Percentiles rank a stretch among this genome's conserved stretches.
Evolutionary conservation across 2,797 vertebrate species (phyloP).

Genomic region (Sebastiscus albofasciatus): DNA sequence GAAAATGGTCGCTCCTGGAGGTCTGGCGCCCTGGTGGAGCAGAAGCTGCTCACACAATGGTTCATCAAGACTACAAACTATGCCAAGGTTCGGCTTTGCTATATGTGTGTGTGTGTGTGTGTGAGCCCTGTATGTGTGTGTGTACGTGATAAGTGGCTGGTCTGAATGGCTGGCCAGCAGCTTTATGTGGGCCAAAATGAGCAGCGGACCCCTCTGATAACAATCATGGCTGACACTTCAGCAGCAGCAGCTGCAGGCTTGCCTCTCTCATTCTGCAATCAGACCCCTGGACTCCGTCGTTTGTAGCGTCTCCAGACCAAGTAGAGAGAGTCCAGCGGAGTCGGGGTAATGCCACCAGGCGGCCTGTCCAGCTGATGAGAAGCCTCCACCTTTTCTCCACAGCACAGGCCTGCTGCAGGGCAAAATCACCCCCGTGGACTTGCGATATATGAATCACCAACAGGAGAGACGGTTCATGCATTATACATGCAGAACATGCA

Average conservation of each 20-base stretch:
- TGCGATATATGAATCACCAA: constrained; percentile 13
- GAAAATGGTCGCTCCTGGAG: constrained; percentile 94
- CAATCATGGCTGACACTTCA: constrained; percentile 64
- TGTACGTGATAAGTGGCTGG: background rate
- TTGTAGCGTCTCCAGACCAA: constrained; percentile 35
- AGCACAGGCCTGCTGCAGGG: constrained; percentile 9
- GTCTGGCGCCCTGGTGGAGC: constrained; percentile 95
- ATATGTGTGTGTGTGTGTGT: background rate
- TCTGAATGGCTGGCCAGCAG: constrained; percentile 28
- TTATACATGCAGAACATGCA: constrained; percentile 25
- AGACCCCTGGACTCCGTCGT: constrained; percentile 66
- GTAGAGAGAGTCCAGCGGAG: constrained; percentile 7
- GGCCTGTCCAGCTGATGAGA: constrained; percentile 62
- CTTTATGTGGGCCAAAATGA: constrained; percentile 29
- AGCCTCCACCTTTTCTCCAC: constrained; percentile 32
- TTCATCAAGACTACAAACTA: constrained; percentile 97
- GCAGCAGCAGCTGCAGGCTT: constrained; percentile 51
- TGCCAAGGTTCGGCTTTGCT: constrained; percentile 84
- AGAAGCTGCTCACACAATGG: constrained; percentile 96
- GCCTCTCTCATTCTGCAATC: constrained; percentile 67
- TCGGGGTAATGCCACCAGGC: constrained; percentile 28
- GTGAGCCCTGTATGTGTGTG: background rate
- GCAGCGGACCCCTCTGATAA: constrained; percentile 42
- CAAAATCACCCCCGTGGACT: constrained; percentile 29
- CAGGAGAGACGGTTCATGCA: background rate